Evolutionary conservation across 2,113 vertebrate species (phyloP).

Genomic region (Naja naja): DNA sequence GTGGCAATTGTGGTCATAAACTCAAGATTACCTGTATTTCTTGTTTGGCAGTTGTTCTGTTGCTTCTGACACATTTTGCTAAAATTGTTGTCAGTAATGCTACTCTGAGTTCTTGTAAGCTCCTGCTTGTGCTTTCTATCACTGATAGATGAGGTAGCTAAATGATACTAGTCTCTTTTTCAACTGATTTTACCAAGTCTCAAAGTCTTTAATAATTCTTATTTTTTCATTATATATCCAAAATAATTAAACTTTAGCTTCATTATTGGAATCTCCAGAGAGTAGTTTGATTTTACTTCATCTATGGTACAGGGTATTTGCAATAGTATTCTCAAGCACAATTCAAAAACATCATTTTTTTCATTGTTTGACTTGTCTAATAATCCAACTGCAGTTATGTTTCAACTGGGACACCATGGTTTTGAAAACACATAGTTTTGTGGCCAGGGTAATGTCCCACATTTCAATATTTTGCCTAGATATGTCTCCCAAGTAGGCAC

Average conservation of each 20-base stretch:
- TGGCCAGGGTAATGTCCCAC: neutral
- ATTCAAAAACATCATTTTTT: neutral
- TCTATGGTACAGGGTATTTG: neutral
- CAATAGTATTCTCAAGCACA: neutral
- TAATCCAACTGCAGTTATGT: neutral
- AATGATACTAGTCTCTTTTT: neutral
- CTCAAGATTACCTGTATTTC: neutral
- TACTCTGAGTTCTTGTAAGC: neutral
- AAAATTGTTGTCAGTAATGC: neutral
- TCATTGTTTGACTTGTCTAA: neutral
- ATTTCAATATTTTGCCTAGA: neutral
- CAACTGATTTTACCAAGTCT: neutral
- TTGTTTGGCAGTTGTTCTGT: neutral
- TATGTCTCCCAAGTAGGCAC: neutral
- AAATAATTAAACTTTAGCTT: neutral
- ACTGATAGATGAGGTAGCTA: neutral
- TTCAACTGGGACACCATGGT: neutral
- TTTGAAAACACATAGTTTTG: neutral
- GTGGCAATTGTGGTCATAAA: neutral
- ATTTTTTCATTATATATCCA: neutral
- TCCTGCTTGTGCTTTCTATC: neutral
- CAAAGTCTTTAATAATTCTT: neutral
- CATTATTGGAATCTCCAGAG: neutral
- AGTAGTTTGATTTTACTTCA: neutral
- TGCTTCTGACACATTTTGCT: neutral